These are phyloP conservation scores for Centropristis striata DNA, from an alignment of 2,113 vertebrate species.

Conservation along the genomic window DNA sequence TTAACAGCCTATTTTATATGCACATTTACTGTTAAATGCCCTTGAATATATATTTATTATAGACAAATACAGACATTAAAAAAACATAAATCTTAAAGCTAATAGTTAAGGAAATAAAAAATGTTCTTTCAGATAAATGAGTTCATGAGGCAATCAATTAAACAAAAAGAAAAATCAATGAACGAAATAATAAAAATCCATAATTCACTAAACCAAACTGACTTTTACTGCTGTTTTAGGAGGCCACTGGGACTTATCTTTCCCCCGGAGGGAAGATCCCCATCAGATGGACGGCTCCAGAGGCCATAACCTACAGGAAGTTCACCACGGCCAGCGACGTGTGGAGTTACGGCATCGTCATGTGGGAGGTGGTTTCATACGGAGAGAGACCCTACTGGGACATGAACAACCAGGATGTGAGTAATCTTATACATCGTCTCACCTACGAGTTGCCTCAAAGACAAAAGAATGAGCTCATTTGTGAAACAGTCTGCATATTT, in stretches of 20 bases:
- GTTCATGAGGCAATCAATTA: not conserved
- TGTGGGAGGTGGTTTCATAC: conserved; percentile 99
- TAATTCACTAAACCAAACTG: conserved; percentile 4
- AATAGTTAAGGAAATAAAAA: not conserved
- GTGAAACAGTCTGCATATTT: not conserved
- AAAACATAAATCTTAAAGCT: not conserved
- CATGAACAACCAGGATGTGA: conserved; percentile 98
- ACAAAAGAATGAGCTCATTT: not conserved
- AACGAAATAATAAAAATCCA: not conserved
- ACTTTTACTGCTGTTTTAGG: conserved; percentile 64
- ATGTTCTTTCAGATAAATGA: not conserved
- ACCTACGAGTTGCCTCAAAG: not conserved
- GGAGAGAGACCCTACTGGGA: conserved; percentile 98
- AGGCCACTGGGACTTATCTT: conserved; percentile 84
- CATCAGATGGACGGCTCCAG: conserved; percentile 97
- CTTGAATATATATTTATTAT: conserved; percentile 4
- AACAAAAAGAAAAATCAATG: not conserved
- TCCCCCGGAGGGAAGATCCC: conserved; percentile 96
- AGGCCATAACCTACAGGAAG: conserved; percentile 97
- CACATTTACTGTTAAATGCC: conserved; percentile 1
- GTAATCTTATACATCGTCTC: conserved; percentile 60
- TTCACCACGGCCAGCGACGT: conserved; percentile 95
- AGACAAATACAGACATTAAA: not conserved
- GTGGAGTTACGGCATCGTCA: conserved; percentile 97
- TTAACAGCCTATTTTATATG: conserved; percentile 6